phyloP scores from a whole-genome alignment of 1,140 invertebrate genomes.

The Goniozus legneri region DNA sequence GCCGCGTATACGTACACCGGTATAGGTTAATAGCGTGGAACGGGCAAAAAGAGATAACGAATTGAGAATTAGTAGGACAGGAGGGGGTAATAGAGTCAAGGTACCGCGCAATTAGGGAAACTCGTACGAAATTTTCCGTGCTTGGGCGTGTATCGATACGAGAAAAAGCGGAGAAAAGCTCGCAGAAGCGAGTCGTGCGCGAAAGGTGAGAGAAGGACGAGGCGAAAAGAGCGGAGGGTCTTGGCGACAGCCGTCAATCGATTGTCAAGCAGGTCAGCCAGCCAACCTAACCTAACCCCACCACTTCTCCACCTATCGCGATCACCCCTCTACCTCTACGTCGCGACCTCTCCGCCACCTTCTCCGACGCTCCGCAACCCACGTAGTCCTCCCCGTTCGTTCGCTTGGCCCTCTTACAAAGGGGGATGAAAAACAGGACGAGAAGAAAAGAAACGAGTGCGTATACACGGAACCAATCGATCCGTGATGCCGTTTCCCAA shows the following conservation, averaged over 20 bases:
- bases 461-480: no score
- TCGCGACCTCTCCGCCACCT: constrained; percentile 3
- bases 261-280: constrained; percentile 55
- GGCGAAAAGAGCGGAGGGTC: constrained; percentile 42
- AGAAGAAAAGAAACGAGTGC: neutral
- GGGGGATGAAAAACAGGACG: neutral
- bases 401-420: no score
- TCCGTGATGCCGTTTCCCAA: no score
- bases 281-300: constrained; percentile 46
- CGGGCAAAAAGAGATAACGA: constrained; percentile 12
- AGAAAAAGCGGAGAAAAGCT: constrained; percentile 3
- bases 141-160: neutral
- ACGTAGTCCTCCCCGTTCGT: no score
- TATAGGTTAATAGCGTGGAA: constrained; percentile 1
- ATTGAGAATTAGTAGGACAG: constrained; percentile 12
- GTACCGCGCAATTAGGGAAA: constrained; percentile 31
- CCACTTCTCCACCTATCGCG: constrained; percentile 15
- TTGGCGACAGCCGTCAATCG: constrained; percentile 56
- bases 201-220: constrained; percentile 17
- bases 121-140: constrained; percentile 31
- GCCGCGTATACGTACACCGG: neutral
- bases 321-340: constrained; percentile 9
- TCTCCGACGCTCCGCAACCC: no score
- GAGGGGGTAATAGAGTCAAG: no score
- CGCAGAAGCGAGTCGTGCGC: neutral